phyloP scores from a whole-genome alignment of 2,797 vertebrate species.

The Phataginus tetradactyla region DNA sequence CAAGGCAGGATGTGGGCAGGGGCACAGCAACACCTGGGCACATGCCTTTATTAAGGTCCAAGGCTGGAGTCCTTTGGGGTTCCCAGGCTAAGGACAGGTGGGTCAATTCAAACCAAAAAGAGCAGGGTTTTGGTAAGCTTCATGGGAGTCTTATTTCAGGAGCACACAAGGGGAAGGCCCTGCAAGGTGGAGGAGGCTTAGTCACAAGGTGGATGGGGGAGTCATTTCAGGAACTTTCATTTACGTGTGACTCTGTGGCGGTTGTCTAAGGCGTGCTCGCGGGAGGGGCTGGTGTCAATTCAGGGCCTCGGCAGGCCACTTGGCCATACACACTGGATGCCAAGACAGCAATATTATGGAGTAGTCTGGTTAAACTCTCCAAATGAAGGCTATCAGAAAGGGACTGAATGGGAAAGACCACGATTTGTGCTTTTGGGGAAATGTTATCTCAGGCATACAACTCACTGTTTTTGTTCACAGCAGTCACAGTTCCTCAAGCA shows the following conservation, averaged over 20 bases:
- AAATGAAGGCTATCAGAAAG: not conserved
- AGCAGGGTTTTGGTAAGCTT: not conserved
- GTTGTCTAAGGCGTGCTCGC: not conserved
- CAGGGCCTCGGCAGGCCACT: too few relatives aligned
- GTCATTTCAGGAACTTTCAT: not conserved
- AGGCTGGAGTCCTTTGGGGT: not conserved
- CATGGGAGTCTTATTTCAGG: not conserved
- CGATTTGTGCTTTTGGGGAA: not conserved
- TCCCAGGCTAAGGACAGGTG: not conserved
- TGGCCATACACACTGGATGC: not conserved
- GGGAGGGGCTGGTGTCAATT: not conserved
- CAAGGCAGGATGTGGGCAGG: not conserved
- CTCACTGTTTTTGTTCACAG: not conserved
- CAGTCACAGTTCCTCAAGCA: not conserved
- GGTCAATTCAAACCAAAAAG: not conserved
- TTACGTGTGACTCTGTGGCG: not conserved
- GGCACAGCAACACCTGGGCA: too few relatives aligned
- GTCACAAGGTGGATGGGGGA: not conserved
- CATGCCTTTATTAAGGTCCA: not conserved
- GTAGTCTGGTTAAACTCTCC: not conserved
- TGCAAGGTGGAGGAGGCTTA: not conserved
- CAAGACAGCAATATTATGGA: not conserved
- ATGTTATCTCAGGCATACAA: not conserved
- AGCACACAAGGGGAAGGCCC: not conserved
- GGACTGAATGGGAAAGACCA: not conserved